Evolutionary conservation across 2,797 vertebrate species (phyloP).

Genomic region (Trichosurus vulpecula): DNA sequence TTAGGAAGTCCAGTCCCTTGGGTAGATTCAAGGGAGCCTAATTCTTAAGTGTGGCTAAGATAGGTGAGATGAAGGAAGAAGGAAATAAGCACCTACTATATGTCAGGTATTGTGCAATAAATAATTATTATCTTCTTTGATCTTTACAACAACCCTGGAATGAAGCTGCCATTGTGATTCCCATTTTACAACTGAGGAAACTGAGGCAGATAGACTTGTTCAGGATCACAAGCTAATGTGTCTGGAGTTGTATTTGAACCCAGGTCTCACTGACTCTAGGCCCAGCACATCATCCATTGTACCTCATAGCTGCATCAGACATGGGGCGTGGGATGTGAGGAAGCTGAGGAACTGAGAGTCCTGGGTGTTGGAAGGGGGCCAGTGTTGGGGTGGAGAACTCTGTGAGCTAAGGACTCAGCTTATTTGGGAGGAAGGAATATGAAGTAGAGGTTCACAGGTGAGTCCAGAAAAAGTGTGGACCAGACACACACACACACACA

Average conservation of each 20-base stretch:
- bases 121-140: neutral
- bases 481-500: neutral
- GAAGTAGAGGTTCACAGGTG: neutral
- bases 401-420: neutral
- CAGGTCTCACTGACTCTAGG: neutral
- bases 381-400: neutral
- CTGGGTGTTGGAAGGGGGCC: neutral
- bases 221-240: neutral
- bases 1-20: neutral
- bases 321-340: neutral
- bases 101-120: neutral
- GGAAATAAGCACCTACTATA: neutral
- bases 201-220: neutral
- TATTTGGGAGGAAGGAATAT: neutral
- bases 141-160: neutral
- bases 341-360: neutral
- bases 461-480: neutral
- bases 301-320: neutral
- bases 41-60: neutral
- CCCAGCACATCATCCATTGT: neutral
- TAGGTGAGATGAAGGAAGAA: neutral
- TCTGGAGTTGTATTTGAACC: neutral
- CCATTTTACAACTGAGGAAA: neutral
- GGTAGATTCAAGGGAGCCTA: neutral
- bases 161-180: neutral